Evolutionary conservation across 1,140 invertebrate species (phyloP).

Genomic region (Drosophila carrolli): DNA sequence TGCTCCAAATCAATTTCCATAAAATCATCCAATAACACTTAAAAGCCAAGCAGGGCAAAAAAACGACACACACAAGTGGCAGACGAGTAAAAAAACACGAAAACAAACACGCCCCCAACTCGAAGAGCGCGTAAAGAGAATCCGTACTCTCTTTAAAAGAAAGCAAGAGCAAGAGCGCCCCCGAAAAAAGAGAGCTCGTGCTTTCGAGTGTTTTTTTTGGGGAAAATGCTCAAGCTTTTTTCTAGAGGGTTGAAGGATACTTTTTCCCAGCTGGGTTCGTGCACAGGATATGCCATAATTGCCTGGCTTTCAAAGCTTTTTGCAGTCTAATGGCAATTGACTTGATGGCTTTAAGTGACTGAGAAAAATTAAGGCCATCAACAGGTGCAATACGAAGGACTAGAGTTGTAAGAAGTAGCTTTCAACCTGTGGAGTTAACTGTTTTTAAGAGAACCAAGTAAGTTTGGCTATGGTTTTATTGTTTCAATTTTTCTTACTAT

Average conservation of each 20-base stretch:
- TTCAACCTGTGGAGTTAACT: constrained; percentile 23
- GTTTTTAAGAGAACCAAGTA: neutral
- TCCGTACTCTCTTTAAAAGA: constrained; percentile 4
- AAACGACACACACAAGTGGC: constrained; percentile 26
- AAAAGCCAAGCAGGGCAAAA: constrained; percentile 46
- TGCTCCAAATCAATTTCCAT: constrained; percentile 77
- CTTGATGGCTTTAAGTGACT: constrained; percentile 26
- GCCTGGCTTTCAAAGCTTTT: constrained; percentile 54
- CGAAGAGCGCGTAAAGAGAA: constrained; percentile 45
- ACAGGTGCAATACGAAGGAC: constrained; percentile 41
- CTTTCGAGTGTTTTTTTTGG: constrained; percentile 48
- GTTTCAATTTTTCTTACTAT: no score
- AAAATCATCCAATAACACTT: constrained; percentile 81
- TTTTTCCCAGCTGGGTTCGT: constrained; percentile 62
- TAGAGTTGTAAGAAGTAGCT: neutral
- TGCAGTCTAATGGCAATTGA: constrained; percentile 19
- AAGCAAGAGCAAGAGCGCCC: constrained; percentile 24
- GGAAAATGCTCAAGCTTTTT: constrained; percentile 47
- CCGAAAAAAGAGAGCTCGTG: constrained; percentile 38
- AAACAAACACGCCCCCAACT: constrained; percentile 78
- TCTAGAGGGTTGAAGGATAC: constrained; percentile 49
- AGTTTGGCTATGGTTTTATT: no score
- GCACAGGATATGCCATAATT: constrained; percentile 76
- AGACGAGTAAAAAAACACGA: constrained; percentile 65
- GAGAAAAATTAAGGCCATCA: constrained; percentile 21